These are phyloP conservation scores for Drosophila persimilis DNA, from an alignment of 1,140 invertebrate species.

Conservation along the genomic window DNA sequence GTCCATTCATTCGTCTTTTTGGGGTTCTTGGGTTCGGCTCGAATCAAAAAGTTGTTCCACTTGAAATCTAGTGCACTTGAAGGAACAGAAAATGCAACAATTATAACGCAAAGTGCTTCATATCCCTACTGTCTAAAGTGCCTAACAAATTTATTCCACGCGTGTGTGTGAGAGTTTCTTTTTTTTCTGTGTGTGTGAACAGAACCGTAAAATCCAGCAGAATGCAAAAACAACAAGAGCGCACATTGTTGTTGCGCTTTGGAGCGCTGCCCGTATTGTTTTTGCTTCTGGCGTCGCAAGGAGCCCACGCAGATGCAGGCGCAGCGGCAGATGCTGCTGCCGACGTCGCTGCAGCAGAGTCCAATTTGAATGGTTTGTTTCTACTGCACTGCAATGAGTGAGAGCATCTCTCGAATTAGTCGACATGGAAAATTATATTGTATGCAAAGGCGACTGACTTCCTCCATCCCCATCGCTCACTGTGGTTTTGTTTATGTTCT, in stretches of 20 bases:
- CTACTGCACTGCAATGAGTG: slow-evolving; percentile 23
- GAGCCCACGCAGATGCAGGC: slow-evolving; percentile 34
- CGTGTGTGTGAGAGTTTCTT: slow-evolving; percentile 5
- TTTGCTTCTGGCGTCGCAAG: slow-evolving; percentile 53
- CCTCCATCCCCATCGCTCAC: not conserved
- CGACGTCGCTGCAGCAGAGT: slow-evolving; percentile 30
- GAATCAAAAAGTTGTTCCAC: too few relatives aligned
- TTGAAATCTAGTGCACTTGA: too few relatives aligned
- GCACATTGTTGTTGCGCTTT: slow-evolving; percentile 39
- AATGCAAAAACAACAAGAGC: slow-evolving; percentile 46
- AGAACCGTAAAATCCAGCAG: slow-evolving; percentile 1
- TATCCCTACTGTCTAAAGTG: too few relatives aligned
- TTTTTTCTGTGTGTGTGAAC: slow-evolving; percentile 1
- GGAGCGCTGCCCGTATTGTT: slow-evolving; percentile 39
- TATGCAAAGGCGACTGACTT: slow-evolving; percentile 25
- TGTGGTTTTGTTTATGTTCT: slow-evolving; percentile 49
- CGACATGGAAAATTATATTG: slow-evolving; percentile 46
- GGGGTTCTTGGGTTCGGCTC: too few relatives aligned
- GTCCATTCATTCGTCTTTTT: too few relatives aligned
- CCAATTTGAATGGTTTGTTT: slow-evolving; percentile 62
- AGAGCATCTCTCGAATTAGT: slow-evolving; percentile 63
- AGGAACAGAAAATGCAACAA: slow-evolving; percentile 22
- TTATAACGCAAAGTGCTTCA: slow-evolving; percentile 15
- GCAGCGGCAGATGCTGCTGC: slow-evolving; percentile 15
- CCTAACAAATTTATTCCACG: not conserved